Evolutionary conservation across 2,888 invertebrate species (phyloP).

Genomic region (Scelioninae gen. 1): DNA sequence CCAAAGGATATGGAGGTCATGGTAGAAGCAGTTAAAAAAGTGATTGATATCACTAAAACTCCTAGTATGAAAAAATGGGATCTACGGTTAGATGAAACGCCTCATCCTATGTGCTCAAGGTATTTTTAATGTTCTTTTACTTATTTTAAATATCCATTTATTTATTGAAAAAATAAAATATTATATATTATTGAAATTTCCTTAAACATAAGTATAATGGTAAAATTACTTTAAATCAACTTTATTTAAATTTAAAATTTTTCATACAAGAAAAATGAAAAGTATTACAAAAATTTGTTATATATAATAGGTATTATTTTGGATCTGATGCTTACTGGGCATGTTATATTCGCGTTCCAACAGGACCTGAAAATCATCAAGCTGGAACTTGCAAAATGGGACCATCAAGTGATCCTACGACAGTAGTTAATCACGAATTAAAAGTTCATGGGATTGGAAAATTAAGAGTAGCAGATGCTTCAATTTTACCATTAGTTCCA

Average conservation of each 20-base stretch:
- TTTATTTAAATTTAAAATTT: no score
- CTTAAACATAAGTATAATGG: no score
- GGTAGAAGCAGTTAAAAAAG: slow-evolving; percentile 87
- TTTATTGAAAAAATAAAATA: no score
- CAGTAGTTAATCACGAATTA: slow-evolving; percentile 87
- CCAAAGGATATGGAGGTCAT: slow-evolving; percentile 87
- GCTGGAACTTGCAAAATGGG: slow-evolving; percentile 87
- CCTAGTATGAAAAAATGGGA: slow-evolving; percentile 87
- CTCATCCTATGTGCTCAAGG: slow-evolving; percentile 86
- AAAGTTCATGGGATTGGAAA: slow-evolving; percentile 87
- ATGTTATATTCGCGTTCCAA: slow-evolving; percentile 87
- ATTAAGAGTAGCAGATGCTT: slow-evolving; percentile 89
- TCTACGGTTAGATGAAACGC: slow-evolving; percentile 85
- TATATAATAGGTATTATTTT: slow-evolving; percentile 85
- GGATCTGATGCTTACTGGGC: slow-evolving; percentile 88
- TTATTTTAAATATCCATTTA: no score
- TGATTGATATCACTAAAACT: slow-evolving; percentile 86
- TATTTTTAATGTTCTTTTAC: slow-evolving; percentile 69
- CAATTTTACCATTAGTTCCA: slow-evolving; percentile 88
- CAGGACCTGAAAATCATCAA: slow-evolving; percentile 89
- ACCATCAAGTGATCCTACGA: slow-evolving; percentile 84
- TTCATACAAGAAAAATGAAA: no score
- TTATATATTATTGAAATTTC: no score
- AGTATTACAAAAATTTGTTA: no score
- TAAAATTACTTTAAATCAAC: no score